Conservation (phyloP, 2,888 invertebrate genomes). For the Pristionchus japonicus region DNA sequence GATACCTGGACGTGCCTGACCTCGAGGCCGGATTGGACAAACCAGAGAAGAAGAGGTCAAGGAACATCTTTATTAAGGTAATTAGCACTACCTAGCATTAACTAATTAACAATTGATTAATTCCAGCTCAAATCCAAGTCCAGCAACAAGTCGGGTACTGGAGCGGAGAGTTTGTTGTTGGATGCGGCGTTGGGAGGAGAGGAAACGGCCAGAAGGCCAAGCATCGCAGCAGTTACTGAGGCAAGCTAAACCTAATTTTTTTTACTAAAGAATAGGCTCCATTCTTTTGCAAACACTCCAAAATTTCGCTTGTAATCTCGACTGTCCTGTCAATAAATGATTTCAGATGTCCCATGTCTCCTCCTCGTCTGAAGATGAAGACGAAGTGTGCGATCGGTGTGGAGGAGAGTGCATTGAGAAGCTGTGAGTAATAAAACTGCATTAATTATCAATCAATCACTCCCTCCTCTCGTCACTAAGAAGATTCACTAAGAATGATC, state of each 20-base stretch:
- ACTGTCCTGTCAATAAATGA: no score
- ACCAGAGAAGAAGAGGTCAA: slow-evolving; percentile 53
- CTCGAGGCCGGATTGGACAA: slow-evolving; percentile 52
- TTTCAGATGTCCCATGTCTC: slow-evolving; percentile 12
- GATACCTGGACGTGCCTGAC: slow-evolving; percentile 75
- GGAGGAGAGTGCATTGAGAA: slow-evolving; percentile 43
- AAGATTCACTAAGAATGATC: no score
- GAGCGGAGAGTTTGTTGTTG: slow-evolving; percentile 35
- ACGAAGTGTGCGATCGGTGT: slow-evolving; percentile 44
- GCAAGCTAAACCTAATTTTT: background rate
- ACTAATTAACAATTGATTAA: no score
- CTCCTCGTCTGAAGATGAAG: slow-evolving; percentile 50
- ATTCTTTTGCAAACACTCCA: no score
- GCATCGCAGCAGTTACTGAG: slow-evolving; percentile 44
- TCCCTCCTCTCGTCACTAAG: no score
- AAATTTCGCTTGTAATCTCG: no score
- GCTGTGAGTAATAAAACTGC: background rate
- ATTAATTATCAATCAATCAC: no score
- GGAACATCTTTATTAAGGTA: slow-evolving; percentile 47
- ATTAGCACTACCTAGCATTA: background rate
- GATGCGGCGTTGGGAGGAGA: background rate
- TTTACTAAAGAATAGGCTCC: no score
- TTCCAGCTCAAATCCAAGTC: slow-evolving; percentile 40
- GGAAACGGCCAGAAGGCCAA: slow-evolving; percentile 34
- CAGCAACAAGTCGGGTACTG: slow-evolving; percentile 1